Evolutionary conservation across 2,888 invertebrate species (phyloP).

Genomic region (Amphipyra tragopoginis): DNA sequence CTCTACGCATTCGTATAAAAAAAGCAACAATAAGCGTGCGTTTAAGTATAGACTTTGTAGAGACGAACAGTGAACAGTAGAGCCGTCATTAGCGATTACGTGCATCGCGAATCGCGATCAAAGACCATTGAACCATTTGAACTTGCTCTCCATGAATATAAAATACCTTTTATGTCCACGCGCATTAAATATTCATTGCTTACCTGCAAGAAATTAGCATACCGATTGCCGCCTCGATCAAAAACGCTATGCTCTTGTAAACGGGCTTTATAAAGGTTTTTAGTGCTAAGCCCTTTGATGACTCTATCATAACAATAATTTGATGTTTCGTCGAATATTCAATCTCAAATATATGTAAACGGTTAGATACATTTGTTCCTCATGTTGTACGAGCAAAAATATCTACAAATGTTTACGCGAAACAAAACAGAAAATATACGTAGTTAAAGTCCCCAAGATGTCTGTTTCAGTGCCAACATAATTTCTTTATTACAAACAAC

Average conservation of each 20-base stretch:
- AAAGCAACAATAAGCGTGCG: slow-evolving; percentile 38
- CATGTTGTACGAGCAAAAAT: slow-evolving; percentile 36
- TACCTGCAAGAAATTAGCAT: slow-evolving; percentile 74
- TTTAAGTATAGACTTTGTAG: slow-evolving; percentile 10
- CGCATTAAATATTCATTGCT: slow-evolving; percentile 74
- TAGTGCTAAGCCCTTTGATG: slow-evolving; percentile 16
- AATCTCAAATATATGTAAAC: slow-evolving; percentile 22
- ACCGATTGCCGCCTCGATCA: slow-evolving; percentile 57
- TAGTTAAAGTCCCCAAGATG: slow-evolving; percentile 42
- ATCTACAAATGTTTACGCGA: slow-evolving; percentile 36
- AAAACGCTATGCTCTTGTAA: slow-evolving; percentile 32
- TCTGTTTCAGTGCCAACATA: slow-evolving; percentile 57
- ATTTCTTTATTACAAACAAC: slow-evolving; percentile 54
- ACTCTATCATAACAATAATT: slow-evolving; percentile 4
- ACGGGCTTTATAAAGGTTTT: slow-evolving; percentile 23
- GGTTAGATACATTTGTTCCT: slow-evolving; percentile 28
- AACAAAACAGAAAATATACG: slow-evolving; percentile 41
- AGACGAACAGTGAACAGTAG: slow-evolving; percentile 5
- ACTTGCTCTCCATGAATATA: slow-evolving; percentile 73
- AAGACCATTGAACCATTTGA: slow-evolving; percentile 73
- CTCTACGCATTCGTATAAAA: slow-evolving; percentile 23
- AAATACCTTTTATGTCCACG: slow-evolving; percentile 71
- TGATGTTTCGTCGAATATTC: slow-evolving; percentile 4
- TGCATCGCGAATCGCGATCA: slow-evolving; percentile 65
- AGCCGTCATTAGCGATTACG: slow-evolving; percentile 55